Evolutionary conservation across 2,888 invertebrate genomes (phyloP).

Genomic region (Meganola albula): DNA sequence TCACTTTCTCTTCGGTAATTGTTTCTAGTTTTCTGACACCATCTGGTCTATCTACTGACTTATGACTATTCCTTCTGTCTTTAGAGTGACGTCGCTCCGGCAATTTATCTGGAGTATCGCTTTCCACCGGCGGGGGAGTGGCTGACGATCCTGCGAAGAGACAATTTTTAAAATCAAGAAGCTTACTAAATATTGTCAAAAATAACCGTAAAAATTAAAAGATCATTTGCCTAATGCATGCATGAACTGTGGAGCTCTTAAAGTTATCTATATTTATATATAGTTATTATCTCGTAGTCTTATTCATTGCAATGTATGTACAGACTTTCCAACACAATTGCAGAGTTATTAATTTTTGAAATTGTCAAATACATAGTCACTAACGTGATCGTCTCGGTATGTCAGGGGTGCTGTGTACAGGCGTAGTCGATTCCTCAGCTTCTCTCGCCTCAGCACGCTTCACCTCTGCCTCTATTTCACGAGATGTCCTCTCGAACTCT

Average conservation of each 20-base stretch:
- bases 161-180: too few species aligned
- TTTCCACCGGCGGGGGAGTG: conserved; percentile 56
- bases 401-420: conserved; percentile 28
- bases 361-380: conserved; percentile 10
- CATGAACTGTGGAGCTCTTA: too few species aligned
- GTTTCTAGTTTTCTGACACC: conserved; percentile 47
- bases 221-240: too few species aligned
- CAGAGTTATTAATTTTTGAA: too few species aligned
- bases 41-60: conserved; percentile 50
- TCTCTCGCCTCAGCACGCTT: conserved; percentile 79
- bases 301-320: too few species aligned
- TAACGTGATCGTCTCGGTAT: conserved; percentile 25
- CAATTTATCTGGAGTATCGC: conserved; percentile 58
- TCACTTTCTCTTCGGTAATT: conserved; percentile 53
- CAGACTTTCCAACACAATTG: too few species aligned
- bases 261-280: too few species aligned
- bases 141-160: conserved; percentile 50
- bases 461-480: conserved; percentile 84
- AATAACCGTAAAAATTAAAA: too few species aligned
- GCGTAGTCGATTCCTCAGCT: conserved; percentile 37
- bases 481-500: conserved; percentile 85
- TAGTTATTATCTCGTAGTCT: too few species aligned
- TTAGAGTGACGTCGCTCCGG: conserved; percentile 49
- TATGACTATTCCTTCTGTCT: conserved; percentile 54
- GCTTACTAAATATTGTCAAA: too few species aligned